Conservation (phyloP, 1,140 invertebrate species). For the Hydropsyche tenuis region DNA sequence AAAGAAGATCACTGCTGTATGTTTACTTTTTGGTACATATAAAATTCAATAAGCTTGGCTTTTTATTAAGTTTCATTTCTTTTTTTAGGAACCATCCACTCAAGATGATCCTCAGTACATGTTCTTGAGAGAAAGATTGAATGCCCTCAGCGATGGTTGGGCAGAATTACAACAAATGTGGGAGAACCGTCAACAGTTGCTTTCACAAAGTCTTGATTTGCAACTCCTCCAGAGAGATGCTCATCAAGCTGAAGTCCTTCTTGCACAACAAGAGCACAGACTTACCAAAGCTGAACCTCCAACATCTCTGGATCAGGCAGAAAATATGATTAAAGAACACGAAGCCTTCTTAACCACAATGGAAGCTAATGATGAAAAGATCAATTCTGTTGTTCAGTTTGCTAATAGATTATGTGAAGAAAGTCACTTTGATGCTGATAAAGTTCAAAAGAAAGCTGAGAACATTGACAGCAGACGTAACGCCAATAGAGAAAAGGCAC, state of each 20-base stretch:
- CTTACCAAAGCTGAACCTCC: constrained; percentile 93
- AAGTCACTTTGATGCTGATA: constrained; percentile 90
- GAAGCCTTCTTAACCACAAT: constrained; percentile 99
- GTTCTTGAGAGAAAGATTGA: constrained; percentile 95
- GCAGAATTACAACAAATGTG: constrained; percentile 99
- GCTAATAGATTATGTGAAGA: constrained; percentile 88
- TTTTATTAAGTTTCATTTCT: constrained; percentile 5
- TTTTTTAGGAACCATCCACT: constrained; percentile 71
- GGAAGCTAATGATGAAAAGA: constrained; percentile 99
- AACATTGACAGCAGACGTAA: constrained; percentile 89
- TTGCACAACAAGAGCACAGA: constrained; percentile 96
- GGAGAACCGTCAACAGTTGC: constrained; percentile 94
- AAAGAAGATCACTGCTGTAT: constrained; percentile 87
- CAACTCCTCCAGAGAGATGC: constrained; percentile 97
- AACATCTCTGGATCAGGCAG: constrained; percentile 93
- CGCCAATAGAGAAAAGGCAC: constrained; percentile 88
- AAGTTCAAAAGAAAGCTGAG: constrained; percentile 95
- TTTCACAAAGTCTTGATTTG: constrained; percentile 93
- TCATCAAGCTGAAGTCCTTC: constrained; percentile 94
- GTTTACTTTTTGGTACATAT: constrained; percentile 48
- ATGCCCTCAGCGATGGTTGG: constrained; percentile 98
- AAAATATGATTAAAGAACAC: constrained; percentile 96
- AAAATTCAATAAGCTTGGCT: neutral
- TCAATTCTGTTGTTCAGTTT: constrained; percentile 93
- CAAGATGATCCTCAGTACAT: constrained; percentile 98